Conservation (phyloP, 2,113 vertebrate species). For the Himantopus leucocephalus region DNA sequence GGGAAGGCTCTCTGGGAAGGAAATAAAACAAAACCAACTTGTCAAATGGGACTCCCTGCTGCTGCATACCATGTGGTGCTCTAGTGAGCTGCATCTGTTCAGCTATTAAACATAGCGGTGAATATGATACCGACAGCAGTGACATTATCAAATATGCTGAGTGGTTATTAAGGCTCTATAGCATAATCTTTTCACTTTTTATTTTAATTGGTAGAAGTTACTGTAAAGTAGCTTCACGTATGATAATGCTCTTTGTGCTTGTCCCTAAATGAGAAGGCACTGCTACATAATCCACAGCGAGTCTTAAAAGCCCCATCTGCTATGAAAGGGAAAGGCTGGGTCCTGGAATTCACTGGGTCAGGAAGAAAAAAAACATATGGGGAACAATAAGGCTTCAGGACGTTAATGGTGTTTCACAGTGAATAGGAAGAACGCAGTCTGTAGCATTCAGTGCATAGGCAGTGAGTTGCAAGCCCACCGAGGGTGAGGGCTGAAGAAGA, state of each 20-base stretch:
- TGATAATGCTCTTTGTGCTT: not conserved
- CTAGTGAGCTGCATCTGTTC: conserved; percentile 64
- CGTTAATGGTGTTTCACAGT: not conserved
- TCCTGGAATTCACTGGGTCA: not conserved
- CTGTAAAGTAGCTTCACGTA: not conserved
- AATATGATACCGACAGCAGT: conserved; percentile 7
- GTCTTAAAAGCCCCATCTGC: not conserved
- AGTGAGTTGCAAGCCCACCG: not conserved
- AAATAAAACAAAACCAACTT: conserved; percentile 67
- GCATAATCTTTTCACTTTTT: conserved; percentile 23
- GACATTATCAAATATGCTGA: conserved; percentile 57
- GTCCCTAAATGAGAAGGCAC: not conserved
- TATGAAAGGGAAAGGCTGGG: not conserved
- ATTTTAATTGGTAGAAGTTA: conserved; percentile 29
- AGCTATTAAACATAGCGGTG: conserved; percentile 45
- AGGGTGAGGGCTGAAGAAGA: not conserved
- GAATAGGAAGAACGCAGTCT: not conserved
- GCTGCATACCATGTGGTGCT: conserved; percentile 56
- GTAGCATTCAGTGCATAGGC: not conserved
- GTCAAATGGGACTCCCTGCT: conserved; percentile 66
- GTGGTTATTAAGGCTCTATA: not conserved
- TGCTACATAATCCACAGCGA: not conserved
- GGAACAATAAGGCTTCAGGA: not conserved
- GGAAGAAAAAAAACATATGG: not conserved
- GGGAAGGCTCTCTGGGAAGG: conserved; percentile 29